These are phyloP conservation scores for Phalera bucephala DNA, from an alignment of 2,888 invertebrate species.

Conservation along the genomic window DNA sequence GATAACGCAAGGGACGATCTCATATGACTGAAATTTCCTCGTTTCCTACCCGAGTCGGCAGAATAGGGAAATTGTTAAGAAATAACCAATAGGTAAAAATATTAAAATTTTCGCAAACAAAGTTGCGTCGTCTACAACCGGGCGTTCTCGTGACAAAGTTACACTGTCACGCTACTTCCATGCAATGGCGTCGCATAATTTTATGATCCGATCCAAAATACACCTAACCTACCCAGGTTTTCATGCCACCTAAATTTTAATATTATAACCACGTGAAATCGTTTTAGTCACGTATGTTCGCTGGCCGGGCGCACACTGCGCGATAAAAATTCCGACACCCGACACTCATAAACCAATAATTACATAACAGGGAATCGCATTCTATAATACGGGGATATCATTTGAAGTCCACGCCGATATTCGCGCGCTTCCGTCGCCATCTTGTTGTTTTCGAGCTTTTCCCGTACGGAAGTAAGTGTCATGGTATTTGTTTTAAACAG, in stretches of 20 bases:
- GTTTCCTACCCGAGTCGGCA: no score
- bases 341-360: slow-evolving; percentile 41
- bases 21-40: no score
- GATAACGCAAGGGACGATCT: no score
- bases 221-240: slow-evolving; percentile 54
- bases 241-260: slow-evolving; percentile 71
- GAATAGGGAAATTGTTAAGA: no score
- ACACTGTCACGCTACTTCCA: slow-evolving; percentile 34
- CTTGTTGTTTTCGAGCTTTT: slow-evolving; percentile 41
- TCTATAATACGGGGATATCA: slow-evolving; percentile 29
- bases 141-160: slow-evolving; percentile 25
- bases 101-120: no score
- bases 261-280: slow-evolving; percentile 62
- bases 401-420: slow-evolving; percentile 39
- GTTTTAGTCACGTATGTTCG: slow-evolving; percentile 70
- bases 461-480: slow-evolving; percentile 64
- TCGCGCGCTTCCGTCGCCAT: slow-evolving; percentile 66
- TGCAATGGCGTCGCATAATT: slow-evolving; percentile 49
- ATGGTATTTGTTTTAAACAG: slow-evolving; percentile 41
- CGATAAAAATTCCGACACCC: slow-evolving; percentile 58
- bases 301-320: slow-evolving; percentile 63
- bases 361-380: slow-evolving; percentile 29
- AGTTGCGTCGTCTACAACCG: no score
- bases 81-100: no score
- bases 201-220: slow-evolving; percentile 67